Percentiles rank a stretch among this genome's conserved stretches.
Conservation (phyloP, 2,797 vertebrate species). For the Crocodylus rhombifer region DNA sequence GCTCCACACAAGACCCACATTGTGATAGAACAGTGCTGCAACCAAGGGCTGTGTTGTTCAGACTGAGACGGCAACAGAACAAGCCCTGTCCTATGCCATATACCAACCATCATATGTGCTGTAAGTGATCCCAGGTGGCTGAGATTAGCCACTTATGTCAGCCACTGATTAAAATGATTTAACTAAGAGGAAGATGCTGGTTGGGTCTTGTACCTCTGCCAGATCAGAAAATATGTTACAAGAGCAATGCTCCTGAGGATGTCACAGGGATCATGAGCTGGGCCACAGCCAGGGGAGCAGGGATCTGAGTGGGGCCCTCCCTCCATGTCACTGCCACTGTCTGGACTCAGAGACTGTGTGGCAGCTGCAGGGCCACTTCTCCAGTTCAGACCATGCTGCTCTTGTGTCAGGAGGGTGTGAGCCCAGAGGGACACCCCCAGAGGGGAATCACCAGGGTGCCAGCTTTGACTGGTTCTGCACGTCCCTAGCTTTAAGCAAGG, state of each 20-base stretch:
- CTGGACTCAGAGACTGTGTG: not conserved
- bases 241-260: not conserved
- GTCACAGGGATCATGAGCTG: not conserved
- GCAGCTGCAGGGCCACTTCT: not conserved
- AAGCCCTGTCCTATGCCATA: too few relatives aligned
- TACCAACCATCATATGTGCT: not conserved
- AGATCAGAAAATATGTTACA: too few relatives aligned
- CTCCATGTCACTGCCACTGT: not conserved
- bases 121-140: not conserved
- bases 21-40: not conserved
- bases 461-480: not conserved
- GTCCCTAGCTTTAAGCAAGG: not conserved
- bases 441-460: not conserved
- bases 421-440: not conserved
- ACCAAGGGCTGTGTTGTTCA: not conserved
- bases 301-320: not conserved
- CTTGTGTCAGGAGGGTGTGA: not conserved
- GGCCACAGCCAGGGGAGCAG: not conserved
- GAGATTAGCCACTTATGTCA: not conserved
- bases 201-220: not conserved
- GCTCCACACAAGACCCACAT: not conserved
- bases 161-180: too few relatives aligned
- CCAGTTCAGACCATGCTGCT: not conserved
- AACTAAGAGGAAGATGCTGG: not conserved
- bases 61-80: too few relatives aligned